phyloP scores from a whole-genome alignment of 2,113 vertebrate genomes.

The Hassar affinis region DNA sequence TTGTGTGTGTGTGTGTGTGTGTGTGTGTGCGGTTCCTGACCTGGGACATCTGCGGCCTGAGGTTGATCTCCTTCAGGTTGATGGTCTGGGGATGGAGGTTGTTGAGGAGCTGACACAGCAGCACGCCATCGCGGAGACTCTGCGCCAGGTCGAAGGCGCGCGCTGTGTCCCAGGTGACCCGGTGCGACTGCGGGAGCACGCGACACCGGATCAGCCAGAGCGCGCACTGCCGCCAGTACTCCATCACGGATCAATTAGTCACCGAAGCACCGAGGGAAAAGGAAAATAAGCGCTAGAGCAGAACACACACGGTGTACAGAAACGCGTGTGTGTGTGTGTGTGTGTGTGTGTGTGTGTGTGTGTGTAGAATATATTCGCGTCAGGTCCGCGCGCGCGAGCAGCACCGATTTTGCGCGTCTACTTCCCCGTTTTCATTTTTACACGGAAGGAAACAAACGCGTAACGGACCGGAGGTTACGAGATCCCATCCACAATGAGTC shows the following conservation, averaged over 20 bases:
- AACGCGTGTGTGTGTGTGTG: neutral
- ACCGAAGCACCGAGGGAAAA: neutral
- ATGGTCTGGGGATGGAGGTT: slow-evolving; percentile 85
- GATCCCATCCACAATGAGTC: slow-evolving; percentile 3
- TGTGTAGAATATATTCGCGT: neutral
- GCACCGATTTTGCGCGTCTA: neutral
- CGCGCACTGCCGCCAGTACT: slow-evolving; percentile 93
- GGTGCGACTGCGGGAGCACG: slow-evolving; percentile 91
- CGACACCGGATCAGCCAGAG: slow-evolving; percentile 92
- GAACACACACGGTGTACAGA: neutral
- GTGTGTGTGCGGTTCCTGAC: slow-evolving; percentile 63
- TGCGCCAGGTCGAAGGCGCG: slow-evolving; percentile 96
- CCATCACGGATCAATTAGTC: slow-evolving; percentile 72
- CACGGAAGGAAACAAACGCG: slow-evolving; percentile 1
- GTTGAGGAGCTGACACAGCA: slow-evolving; percentile 95
- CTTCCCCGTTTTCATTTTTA: slow-evolving; percentile 18
- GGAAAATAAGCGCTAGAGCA: neutral
- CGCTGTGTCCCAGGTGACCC: slow-evolving; percentile 92
- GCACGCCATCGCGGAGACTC: slow-evolving; percentile 91
- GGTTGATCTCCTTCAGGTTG: slow-evolving; percentile 95
- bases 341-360: neutral
- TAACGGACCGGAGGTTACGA: slow-evolving; percentile 5
- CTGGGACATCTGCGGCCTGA: slow-evolving; percentile 97
- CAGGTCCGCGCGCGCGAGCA: neutral
- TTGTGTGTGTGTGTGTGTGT: neutral